Evolutionary conservation across 2,888 invertebrate species (phyloP), one percentile per base, ranked within the genome.

Genomic region (Lysandra coridon): DNA sequence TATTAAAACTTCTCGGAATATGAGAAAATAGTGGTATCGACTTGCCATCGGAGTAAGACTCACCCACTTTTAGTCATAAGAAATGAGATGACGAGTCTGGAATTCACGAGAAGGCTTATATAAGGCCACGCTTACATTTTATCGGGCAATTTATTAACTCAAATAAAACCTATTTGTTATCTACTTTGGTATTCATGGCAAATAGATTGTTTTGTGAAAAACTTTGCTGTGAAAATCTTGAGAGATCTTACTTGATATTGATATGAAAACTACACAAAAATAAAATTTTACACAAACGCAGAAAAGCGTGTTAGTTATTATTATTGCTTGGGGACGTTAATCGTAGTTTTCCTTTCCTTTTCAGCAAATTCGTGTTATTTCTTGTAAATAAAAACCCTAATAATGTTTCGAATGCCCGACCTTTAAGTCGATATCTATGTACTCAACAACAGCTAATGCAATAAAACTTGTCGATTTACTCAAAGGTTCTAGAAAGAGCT

Each of bases 1-100:
- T 69, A 69, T 69, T n/a, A 62, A 69, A 69, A 69, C 14, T 33
- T 69, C 69, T 69, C 33, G 69, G 37, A 37, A 69, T 17, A 69
- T 69, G 37, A 69, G 69, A 69, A 69, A 69, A 69, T 69, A 69
- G 69, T 69, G 69, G 37, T 69, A 69, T 37, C 69, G 69, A 37
- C 33, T 69, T 14, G 4, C 2, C 69, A 69, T 69, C 69, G 33
- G 14, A 33, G 37, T 69, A 14, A 69, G 69, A 69, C 37, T 69
- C 14, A 33, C 12, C 3, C 4, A 69, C 17, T 37, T 69, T 69
- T 69, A 33, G 14, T 69, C 4, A 14, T 33, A 14, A 33, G 14
- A 74, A 74, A 74, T 44, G 74, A 74, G 44, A 40, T 74, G 74
- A 40, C 74, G 44, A 74, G 74, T 44, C n/a, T 23, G 1, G 74